Evolutionary conservation across 2,888 invertebrate genomes (phyloP).

Genomic region (Chirona hameri): DNA sequence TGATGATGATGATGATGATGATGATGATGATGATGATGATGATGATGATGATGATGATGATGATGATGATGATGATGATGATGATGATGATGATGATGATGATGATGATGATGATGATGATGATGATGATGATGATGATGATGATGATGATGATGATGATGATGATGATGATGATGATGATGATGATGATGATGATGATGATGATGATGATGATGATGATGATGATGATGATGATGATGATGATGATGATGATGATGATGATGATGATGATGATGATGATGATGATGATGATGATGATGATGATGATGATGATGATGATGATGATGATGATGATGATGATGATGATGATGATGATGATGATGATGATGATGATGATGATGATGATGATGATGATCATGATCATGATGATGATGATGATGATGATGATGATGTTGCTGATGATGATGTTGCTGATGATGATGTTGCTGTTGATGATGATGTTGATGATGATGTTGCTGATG

Average conservation of each 20-base stretch:
- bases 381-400: too few species aligned
- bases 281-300: constrained; percentile 22
- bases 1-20: constrained; percentile 22
- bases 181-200: constrained; percentile 22
- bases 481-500: too few species aligned
- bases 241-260: constrained; percentile 22
- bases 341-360: constrained; percentile 22
- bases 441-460: too few species aligned
- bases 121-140: too few species aligned
- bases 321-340: constrained; percentile 22
- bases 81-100: constrained; percentile 22
- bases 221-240: constrained; percentile 22
- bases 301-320: constrained; percentile 22
- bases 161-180: constrained; percentile 22
- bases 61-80: constrained; percentile 22
- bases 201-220: constrained; percentile 22
- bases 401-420: too few species aligned
- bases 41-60: constrained; percentile 22
- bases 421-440: too few species aligned
- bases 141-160: constrained; percentile 22
- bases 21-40: constrained; percentile 22
- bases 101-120: constrained; percentile 22
- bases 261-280: constrained; percentile 22
- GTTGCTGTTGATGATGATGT: too few species aligned
- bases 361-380: constrained; percentile 1